Evolutionary conservation across 2,888 invertebrate genomes (phyloP).

Genomic region (Drosophila bunnanda): DNA sequence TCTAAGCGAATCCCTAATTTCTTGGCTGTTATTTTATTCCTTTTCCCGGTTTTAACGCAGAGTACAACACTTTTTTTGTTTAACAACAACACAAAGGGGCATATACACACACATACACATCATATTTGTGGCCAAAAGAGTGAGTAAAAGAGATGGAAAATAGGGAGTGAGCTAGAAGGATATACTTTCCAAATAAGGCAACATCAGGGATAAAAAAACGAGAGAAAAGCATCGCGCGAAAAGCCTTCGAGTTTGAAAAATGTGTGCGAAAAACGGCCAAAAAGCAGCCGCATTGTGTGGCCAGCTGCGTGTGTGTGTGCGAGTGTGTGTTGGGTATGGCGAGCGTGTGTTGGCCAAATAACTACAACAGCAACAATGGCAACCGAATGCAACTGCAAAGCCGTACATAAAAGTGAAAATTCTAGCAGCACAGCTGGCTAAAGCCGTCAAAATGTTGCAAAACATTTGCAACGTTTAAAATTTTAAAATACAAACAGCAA

Average conservation of each 20-base stretch:
- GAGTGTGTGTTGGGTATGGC: constrained; percentile 27
- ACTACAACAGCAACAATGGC: constrained; percentile 20
- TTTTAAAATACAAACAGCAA: constrained; percentile 39
- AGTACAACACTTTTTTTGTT: constrained; percentile 64
- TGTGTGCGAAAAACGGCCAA: constrained; percentile 66
- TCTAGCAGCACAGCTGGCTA: constrained; percentile 55
- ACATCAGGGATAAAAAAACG: background rate
- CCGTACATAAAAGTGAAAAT: constrained; percentile 39
- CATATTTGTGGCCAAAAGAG: constrained; percentile 28
- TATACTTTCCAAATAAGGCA: constrained; percentile 5
- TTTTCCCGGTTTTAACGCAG: constrained; percentile 60
- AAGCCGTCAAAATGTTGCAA: constrained; percentile 68
- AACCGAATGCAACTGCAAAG: constrained; percentile 36
- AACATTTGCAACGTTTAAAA: constrained; percentile 56
- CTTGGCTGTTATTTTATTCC: constrained; percentile 62
- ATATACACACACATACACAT: constrained; percentile 36
- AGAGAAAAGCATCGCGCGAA: constrained; percentile 54
- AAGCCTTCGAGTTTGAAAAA: constrained; percentile 57
- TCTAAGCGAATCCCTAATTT: constrained; percentile 28
- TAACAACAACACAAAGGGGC: constrained; percentile 48
- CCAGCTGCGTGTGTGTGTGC: constrained; percentile 49
- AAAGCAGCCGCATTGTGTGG: constrained; percentile 73
- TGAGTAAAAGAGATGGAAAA: background rate
- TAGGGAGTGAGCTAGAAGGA: background rate
- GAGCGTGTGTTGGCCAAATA: constrained; percentile 40